phyloP scores from a whole-genome alignment of 2,797 vertebrate species.

The Tamandua tetradactyla region DNA sequence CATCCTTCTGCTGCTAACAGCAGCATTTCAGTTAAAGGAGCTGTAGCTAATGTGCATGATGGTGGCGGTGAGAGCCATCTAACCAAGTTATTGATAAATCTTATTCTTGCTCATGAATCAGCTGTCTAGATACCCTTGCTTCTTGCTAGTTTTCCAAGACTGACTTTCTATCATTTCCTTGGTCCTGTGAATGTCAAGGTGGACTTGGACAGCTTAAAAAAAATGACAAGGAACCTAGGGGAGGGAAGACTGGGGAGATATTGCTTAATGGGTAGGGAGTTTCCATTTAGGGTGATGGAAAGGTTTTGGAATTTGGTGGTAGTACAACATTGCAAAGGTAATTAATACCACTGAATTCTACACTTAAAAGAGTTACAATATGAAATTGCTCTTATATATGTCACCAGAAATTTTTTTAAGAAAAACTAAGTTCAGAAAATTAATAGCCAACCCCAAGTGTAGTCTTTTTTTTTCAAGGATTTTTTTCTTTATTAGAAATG shows the following conservation, averaged over 20 bases:
- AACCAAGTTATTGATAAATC: not conserved
- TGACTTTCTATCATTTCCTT: not conserved
- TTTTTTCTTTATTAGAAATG: no score
- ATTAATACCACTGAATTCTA: no score
- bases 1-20: not conserved
- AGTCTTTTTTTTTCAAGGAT: not conserved
- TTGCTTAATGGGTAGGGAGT: no score
- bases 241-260: no score
- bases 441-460: not conserved
- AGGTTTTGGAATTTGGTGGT: no score
- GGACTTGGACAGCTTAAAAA: not conserved
- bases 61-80: rapidly evolving
- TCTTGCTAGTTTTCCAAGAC: not conserved
- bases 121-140: not conserved
- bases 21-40: not conserved
- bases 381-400: no score
- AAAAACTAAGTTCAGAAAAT: not conserved
- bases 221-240: no score
- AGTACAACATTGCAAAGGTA: no score
- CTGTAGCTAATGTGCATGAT: not conserved
- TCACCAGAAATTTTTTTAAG: not conserved
- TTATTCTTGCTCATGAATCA: not conserved
- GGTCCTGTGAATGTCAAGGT: not conserved
- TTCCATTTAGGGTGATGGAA: no score
- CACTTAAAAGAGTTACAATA: no score